A percentile compares a stretch with the other conserved stretches of the same genome.
phyloP scores from a whole-genome alignment of 2,888 invertebrate species.

The Melitaea athalia region DNA sequence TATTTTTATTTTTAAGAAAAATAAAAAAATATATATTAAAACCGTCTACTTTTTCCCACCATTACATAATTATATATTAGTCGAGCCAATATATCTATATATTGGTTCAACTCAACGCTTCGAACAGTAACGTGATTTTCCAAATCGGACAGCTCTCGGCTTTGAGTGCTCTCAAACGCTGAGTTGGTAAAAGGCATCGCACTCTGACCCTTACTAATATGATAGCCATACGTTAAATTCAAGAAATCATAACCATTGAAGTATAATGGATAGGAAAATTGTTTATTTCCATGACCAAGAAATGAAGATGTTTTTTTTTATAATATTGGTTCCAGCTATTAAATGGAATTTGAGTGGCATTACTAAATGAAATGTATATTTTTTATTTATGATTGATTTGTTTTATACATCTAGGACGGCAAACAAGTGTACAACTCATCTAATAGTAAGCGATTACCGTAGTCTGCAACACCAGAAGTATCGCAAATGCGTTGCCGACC shows the following conservation, averaged over 20 bases:
- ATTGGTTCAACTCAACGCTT: constrained; percentile 42
- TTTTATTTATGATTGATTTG: too few species aligned
- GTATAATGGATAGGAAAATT: not conserved
- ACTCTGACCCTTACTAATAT: constrained; percentile 56
- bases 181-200: constrained; percentile 43
- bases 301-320: not conserved
- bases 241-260: constrained; percentile 21
- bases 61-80: constrained; percentile 32
- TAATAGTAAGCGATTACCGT: too few species aligned
- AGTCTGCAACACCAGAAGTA: too few species aligned
- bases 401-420: too few species aligned
- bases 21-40: too few species aligned
- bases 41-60: constrained; percentile 29
- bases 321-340: not conserved
- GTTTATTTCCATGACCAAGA: not conserved
- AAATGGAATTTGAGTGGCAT: constrained; percentile 2
- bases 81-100: constrained; percentile 4
- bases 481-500: too few species aligned
- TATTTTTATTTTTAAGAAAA: too few species aligned
- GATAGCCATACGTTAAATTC: constrained; percentile 45
- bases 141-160: constrained; percentile 69
- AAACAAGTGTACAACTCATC: too few species aligned
- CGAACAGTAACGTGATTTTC: constrained; percentile 72
- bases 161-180: constrained; percentile 70
- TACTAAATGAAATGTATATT: not conserved